Conservation (phyloP, 2,888 invertebrate genomes). For the Thysanoteuthis rhombus region DNA sequence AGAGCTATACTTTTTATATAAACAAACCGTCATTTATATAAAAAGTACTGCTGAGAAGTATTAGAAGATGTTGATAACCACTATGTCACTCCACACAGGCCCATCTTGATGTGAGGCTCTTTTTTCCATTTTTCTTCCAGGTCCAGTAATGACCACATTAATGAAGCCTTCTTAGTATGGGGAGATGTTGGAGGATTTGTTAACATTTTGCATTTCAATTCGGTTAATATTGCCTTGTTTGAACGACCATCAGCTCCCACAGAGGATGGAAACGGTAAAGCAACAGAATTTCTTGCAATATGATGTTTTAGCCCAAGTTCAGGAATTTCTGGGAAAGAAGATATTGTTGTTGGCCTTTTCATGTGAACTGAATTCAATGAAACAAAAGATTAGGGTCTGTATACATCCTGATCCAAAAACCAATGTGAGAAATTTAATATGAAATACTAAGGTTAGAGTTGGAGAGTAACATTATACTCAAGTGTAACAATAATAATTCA, state of each 20-base stretch:
- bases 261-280: conserved; percentile 46
- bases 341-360: not conserved
- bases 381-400: too few relatives aligned
- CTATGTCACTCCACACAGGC: too few relatives aligned
- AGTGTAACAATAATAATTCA: too few relatives aligned
- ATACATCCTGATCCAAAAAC: too few relatives aligned
- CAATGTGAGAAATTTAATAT: too few relatives aligned
- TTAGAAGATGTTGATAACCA: too few relatives aligned
- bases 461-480: too few relatives aligned
- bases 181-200: conserved; percentile 67
- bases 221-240: conserved; percentile 66
- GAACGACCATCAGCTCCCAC: conserved; percentile 66
- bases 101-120: not conserved
- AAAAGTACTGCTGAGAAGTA: too few relatives aligned
- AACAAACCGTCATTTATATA: too few relatives aligned
- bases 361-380: not conserved
- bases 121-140: conserved; percentile 42
- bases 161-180: conserved; percentile 67
- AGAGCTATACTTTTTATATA: too few relatives aligned
- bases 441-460: too few relatives aligned
- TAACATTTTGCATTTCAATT: conserved; percentile 65
- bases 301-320: not conserved
- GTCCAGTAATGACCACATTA: conserved; percentile 64
- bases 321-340: not conserved
- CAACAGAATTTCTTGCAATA: not conserved